Evolutionary conservation across 1,140 invertebrate genomes (phyloP).

Genomic region (Brachionus manjavacas): DNA sequence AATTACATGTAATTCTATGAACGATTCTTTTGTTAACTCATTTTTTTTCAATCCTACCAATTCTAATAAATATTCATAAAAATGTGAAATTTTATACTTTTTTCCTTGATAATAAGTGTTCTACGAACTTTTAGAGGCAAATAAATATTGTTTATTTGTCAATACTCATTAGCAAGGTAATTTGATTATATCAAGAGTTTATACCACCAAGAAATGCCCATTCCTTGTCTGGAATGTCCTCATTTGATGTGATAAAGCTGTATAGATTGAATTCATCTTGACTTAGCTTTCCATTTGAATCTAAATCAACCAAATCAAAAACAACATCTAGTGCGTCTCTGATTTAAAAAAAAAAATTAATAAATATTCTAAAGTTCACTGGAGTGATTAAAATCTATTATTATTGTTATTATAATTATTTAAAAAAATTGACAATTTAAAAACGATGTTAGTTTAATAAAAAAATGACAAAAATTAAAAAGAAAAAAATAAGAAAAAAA

Average conservation of each 20-base stretch:
- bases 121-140: too few species aligned
- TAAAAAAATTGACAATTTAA: not conserved
- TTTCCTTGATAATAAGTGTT: too few species aligned
- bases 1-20: not conserved
- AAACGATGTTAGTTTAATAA: too few species aligned
- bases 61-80: not conserved
- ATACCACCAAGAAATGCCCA: slow-evolving; percentile 9
- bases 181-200: too few species aligned
- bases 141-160: too few species aligned
- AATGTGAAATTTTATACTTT: not conserved
- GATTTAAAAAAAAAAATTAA: not conserved
- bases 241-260: not conserved
- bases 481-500: too few species aligned
- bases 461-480: too few species aligned
- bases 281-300: slow-evolving; percentile 35
- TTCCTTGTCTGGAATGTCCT: not conserved
- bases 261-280: slow-evolving; percentile 31
- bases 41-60: slow-evolving; percentile 24
- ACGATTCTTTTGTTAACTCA: slow-evolving; percentile 12
- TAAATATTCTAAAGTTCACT: not conserved
- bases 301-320: slow-evolving; percentile 39
- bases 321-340: slow-evolving; percentile 28
- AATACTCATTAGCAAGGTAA: too few species aligned
- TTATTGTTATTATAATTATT: not conserved
- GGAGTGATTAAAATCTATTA: too few species aligned